phyloP scores from a whole-genome alignment of 2,888 invertebrate genomes.

The Eurois occulta region DNA sequence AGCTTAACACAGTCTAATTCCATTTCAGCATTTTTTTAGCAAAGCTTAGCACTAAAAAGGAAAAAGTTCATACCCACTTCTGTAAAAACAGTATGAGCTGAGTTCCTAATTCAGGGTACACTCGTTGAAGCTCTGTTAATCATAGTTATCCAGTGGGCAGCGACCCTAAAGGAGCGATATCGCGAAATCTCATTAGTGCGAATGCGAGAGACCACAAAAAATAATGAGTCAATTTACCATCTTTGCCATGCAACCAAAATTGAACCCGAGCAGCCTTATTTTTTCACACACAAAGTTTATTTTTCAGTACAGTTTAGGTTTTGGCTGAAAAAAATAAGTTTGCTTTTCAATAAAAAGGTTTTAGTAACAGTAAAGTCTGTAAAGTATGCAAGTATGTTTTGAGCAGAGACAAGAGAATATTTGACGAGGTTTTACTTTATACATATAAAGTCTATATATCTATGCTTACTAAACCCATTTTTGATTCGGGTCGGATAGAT shows the following conservation, averaged over 20 bases:
- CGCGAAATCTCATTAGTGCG: slow-evolving; percentile 82
- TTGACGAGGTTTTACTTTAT: slow-evolving; percentile 36
- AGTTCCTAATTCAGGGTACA: slow-evolving; percentile 18
- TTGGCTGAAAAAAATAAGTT: slow-evolving; percentile 31
- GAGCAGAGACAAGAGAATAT: slow-evolving; percentile 40
- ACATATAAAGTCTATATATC: background rate
- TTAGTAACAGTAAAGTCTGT: slow-evolving; percentile 44
- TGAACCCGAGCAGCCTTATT: slow-evolving; percentile 43
- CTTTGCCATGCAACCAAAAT: slow-evolving; percentile 14
- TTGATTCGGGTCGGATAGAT: slow-evolving; percentile 29
- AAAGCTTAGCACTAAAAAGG: slow-evolving; percentile 16
- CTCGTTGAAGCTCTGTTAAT: slow-evolving; percentile 48
- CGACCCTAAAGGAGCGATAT: slow-evolving; percentile 67
- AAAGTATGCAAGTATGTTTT: slow-evolving; percentile 51
- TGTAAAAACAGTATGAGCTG: slow-evolving; percentile 26
- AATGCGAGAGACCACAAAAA: slow-evolving; percentile 81
- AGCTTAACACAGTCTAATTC: background rate
- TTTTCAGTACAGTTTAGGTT: background rate
- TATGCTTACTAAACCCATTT: slow-evolving; percentile 10
- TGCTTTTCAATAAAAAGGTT: slow-evolving; percentile 65
- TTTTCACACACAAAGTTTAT: slow-evolving; percentile 1
- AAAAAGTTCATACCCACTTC: background rate
- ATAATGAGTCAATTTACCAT: slow-evolving; percentile 78
- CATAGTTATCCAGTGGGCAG: slow-evolving; percentile 32
- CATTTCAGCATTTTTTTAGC: background rate